Percentiles rank a stretch among this genome's conserved stretches.
These are phyloP conservation scores for Microchrysa polita DNA, from an alignment of 2,888 invertebrate species.

Conservation along the genomic window DNA sequence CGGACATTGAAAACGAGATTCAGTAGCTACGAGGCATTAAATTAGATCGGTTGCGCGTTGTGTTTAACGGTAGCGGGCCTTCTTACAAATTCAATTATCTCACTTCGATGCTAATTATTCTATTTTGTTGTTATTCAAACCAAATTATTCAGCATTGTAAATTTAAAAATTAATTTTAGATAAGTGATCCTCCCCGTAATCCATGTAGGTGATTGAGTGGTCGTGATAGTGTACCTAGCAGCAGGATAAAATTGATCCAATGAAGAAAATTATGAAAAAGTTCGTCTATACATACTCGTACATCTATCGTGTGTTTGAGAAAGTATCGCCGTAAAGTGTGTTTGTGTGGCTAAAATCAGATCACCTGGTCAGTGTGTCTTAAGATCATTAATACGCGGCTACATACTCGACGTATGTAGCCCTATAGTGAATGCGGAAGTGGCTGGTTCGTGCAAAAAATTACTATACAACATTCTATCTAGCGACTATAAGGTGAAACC, in stretches of 20 bases:
- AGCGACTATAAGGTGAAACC: conserved; percentile 23
- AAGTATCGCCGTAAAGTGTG: no score
- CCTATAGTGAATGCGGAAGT: conserved; percentile 41
- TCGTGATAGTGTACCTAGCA: neutral
- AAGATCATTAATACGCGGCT: neutral
- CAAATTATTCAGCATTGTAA: no score
- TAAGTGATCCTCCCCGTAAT: no score
- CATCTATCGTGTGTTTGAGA: neutral
- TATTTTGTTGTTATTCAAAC: no score
- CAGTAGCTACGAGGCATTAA: conserved; percentile 14
- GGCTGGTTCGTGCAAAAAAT: neutral
- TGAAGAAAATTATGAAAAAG: neutral
- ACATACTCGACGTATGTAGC: no score
- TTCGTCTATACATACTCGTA: neutral
- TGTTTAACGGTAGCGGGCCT: neutral
- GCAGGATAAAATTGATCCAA: neutral
- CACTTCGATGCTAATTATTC: no score
- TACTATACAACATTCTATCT: no score
- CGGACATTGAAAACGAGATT: no score
- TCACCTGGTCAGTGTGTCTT: conserved; percentile 28
- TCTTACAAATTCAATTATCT: no score
- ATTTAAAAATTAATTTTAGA: no score
- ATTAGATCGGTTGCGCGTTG: conserved; percentile 14
- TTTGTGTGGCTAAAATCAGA: no score
- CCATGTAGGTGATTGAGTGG: neutral